Conservation (phyloP, 2,113 vertebrate genomes). For the Bambusicola thoracicus region DNA sequence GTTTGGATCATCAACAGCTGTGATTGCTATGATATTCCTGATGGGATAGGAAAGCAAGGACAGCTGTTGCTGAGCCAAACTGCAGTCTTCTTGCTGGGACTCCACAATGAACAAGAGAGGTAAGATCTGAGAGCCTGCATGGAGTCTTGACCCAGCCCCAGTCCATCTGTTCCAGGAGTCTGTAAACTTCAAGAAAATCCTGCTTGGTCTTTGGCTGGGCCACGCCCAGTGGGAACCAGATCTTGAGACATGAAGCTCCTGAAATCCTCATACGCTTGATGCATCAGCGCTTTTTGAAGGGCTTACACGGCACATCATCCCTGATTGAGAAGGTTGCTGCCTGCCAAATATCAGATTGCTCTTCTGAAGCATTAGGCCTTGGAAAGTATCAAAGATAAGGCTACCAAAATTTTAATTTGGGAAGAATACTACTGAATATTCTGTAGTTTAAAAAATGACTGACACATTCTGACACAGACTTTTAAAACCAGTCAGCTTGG, state of each 20-base stretch:
- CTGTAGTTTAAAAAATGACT: not conserved
- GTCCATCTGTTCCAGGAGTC: not conserved
- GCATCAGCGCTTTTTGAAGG: not conserved
- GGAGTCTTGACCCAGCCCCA: not conserved
- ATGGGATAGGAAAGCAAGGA: not conserved
- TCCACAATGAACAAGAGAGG: not conserved
- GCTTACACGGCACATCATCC: not conserved
- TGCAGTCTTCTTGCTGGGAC: not conserved
- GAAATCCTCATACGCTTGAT: not conserved
- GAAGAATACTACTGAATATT: not conserved
- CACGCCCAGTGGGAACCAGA: not conserved
- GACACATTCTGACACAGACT: not conserved
- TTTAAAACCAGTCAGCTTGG: not conserved
- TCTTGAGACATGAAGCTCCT: not conserved
- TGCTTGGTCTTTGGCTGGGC: not conserved
- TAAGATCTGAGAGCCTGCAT: not conserved
- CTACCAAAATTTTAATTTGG: not conserved
- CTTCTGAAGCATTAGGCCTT: not conserved
- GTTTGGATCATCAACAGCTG: not conserved
- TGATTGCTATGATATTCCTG: not conserved
- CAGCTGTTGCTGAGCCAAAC: rapidly evolving
- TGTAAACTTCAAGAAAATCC: not conserved
- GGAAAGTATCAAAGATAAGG: not conserved
- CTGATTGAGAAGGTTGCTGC: not conserved
- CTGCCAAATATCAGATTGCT: not conserved